Conservation (phyloP, 2,113 vertebrate genomes). For the Poeciliopsis prolifica region DNA sequence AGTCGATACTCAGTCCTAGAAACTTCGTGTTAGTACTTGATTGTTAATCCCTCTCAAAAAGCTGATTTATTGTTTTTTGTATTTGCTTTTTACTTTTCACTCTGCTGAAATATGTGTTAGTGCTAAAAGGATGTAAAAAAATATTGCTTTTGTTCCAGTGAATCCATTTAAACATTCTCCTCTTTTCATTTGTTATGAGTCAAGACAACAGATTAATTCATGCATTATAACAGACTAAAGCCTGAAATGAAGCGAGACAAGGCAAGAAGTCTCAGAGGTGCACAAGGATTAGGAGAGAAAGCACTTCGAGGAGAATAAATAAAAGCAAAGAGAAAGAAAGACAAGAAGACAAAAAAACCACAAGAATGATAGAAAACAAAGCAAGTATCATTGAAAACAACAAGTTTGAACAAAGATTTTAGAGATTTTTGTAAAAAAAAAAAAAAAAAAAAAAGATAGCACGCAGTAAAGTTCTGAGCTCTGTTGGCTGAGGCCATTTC, state of each 20-base stretch:
- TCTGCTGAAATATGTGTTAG: not conserved
- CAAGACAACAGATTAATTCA: slow-evolving; percentile 61
- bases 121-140: slow-evolving; percentile 26
- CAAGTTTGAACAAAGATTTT: not conserved
- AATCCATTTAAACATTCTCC: slow-evolving; percentile 13
- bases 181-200: slow-evolving; percentile 47
- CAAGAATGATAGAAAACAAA: slow-evolving; percentile 22
- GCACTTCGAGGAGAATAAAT: slow-evolving; percentile 17
- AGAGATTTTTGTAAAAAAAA: not conserved
- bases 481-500: slow-evolving; percentile 20
- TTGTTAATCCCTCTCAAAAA: slow-evolving; percentile 18
- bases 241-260: slow-evolving; percentile 41
- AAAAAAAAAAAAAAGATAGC: not conserved
- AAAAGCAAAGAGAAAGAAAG: slow-evolving; percentile 24
- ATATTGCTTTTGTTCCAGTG: slow-evolving; percentile 16
- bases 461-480: not conserved
- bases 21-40: slow-evolving; percentile 14
- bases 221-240: slow-evolving; percentile 58
- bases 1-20: slow-evolving; percentile 14
- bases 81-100: slow-evolving; percentile 23
- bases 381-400: slow-evolving; percentile 27
- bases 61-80: slow-evolving; percentile 16
- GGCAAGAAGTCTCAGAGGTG: slow-evolving; percentile 42
- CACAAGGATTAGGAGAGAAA: slow-evolving; percentile 27
- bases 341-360: slow-evolving; percentile 1